Conservation (phyloP, 2,113 vertebrate species). For the Chaenogobius annularis region DNA sequence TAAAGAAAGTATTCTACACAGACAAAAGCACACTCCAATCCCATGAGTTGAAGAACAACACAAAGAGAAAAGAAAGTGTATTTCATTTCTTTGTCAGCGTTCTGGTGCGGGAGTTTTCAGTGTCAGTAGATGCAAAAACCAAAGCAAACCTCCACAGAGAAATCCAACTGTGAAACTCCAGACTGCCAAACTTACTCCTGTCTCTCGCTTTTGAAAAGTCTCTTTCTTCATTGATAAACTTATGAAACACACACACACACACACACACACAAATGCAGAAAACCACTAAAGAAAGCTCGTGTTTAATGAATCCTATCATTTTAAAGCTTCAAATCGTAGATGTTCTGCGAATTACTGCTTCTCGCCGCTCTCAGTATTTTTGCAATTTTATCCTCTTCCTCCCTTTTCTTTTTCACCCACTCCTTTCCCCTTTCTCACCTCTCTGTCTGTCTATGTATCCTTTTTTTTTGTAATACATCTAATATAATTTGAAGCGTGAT, state of each 20-base stretch:
- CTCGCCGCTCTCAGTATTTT: neutral
- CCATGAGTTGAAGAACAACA: constrained; percentile 12
- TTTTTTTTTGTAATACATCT: neutral
- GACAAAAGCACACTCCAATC: constrained; percentile 18
- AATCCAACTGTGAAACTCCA: neutral
- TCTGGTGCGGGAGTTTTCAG: constrained; percentile 7
- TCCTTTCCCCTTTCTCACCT: neutral
- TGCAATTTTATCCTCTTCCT: neutral
- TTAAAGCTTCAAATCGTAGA: neutral
- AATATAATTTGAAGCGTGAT: neutral
- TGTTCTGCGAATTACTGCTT: too few species aligned
- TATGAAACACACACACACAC: neutral
- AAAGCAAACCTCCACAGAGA: constrained; percentile 6
- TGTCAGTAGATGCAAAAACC: constrained; percentile 6
- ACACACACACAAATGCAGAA: neutral
- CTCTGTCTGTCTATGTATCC: neutral
- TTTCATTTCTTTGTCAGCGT: neutral
- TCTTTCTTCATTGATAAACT: neutral
- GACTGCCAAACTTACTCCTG: neutral
- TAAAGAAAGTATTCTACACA: constrained; percentile 20
- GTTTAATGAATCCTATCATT: neutral
- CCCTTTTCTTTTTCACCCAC: neutral
- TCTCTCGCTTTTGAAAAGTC: neutral
- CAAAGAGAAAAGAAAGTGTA: neutral
- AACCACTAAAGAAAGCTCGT: too few species aligned